These are phyloP conservation scores for Sceliomorpha sp. DNA, from an alignment of 2,888 invertebrate genomes.

Conservation along the genomic window DNA sequence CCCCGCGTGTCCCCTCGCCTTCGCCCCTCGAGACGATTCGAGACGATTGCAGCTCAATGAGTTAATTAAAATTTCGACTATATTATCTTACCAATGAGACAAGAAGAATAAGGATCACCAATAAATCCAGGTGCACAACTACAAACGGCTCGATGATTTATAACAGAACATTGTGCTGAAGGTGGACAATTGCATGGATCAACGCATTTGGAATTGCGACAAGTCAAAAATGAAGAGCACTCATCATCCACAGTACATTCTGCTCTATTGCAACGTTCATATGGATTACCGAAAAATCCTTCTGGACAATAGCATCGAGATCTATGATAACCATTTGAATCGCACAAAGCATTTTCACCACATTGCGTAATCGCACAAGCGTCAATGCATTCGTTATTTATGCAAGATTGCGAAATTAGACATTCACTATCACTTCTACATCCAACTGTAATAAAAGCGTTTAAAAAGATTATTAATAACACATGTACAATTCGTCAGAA, in stretches of 20 bases:
- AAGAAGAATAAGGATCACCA: conserved; percentile 88
- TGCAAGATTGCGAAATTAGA: conserved; percentile 89
- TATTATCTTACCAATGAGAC: conserved; percentile 82
- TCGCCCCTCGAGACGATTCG: too few relatives aligned
- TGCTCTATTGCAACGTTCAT: conserved; percentile 87
- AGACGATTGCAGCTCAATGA: background rate
- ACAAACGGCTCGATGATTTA: conserved; percentile 88
- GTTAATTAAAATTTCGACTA: too few relatives aligned
- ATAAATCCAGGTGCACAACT: conserved; percentile 90
- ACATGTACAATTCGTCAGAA: background rate
- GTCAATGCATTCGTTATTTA: conserved; percentile 90
- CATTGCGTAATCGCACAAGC: conserved; percentile 91
- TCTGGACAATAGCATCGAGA: conserved; percentile 89
- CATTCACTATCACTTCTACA: conserved; percentile 93
- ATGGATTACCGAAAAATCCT: conserved; percentile 89
- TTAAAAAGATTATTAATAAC: conserved; percentile 1
- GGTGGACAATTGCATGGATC: conserved; percentile 93
- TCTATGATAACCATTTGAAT: conserved; percentile 87
- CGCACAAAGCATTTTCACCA: conserved; percentile 89
- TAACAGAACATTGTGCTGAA: conserved; percentile 88
- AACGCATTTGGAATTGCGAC: conserved; percentile 88
- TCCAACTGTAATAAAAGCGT: conserved; percentile 84
- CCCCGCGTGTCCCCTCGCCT: too few relatives aligned
- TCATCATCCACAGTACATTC: conserved; percentile 89
- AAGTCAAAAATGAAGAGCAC: conserved; percentile 89